Base-by-base conservation (phyloP, 2,888 invertebrate species). In the Apodemia mormo region DNA sequence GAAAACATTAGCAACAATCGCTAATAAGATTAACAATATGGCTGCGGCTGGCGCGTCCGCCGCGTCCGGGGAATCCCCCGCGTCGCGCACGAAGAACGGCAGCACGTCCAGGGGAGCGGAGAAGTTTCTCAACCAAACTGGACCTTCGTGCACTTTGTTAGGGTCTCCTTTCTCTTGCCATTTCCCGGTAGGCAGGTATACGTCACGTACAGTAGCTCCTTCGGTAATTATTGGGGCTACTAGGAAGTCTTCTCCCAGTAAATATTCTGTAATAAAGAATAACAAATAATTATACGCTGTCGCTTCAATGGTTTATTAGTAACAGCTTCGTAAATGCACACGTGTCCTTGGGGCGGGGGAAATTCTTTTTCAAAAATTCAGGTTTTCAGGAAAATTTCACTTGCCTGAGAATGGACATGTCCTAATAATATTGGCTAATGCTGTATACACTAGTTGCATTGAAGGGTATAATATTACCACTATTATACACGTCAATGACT, bases 191-290 rank as follows among this genome's bases (percentile, higher is more conserved):
- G 97, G 97, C 1, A 97, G 92, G 87, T 97, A 97, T 67, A 98
- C 94, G 82, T 96, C 94, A 7, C 97, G 94, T 0, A 88, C 82
- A 0, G 81, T 86, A 0, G 95, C 94, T 0, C 95, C 95, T 85
- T 96, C 91, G 56, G 89, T 87, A 10, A 97, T 78, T 0, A 98
- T 94, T 0, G 98, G 98, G 0, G 98, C 98, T 0, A 96, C 96
- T 69, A 98, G 86, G 58, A 97, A 94, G 68, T 94, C 92, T 76
- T 97, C 96, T 2, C 97, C 98, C 10, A 98, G 92, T 40, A 97
- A 89, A 81, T 95, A 98, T 85, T 97, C 97, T 97, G 90, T 9
- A 91, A 83, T 14, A 10, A 49, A 43, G 66, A 49, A 45, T 0
- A 1, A 10, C 4, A 14, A 2, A 43, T 40, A 4, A 37, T 43